Conservation (phyloP, 2,113 vertebrate species). For the Dendrocopos noguchii region DNA sequence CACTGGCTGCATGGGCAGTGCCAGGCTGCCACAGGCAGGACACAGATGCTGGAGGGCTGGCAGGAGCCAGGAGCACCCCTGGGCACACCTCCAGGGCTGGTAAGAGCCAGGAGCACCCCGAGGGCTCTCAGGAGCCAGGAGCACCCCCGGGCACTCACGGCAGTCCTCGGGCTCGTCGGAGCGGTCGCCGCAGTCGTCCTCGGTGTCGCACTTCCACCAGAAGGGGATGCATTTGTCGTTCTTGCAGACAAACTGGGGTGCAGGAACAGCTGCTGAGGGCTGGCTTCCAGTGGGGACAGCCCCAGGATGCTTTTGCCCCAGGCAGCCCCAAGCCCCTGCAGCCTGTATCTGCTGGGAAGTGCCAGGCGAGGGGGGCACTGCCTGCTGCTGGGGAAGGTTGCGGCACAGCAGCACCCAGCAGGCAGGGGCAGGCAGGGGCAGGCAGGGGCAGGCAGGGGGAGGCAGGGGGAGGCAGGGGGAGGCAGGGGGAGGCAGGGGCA, state of each 20-base stretch:
- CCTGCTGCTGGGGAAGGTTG: fast-evolving
- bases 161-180: slow-evolving; percentile 93
- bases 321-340: too few relatives aligned
- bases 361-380: neutral
- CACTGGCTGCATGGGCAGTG: neutral
- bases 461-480: neutral
- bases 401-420: neutral
- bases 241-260: slow-evolving; percentile 93
- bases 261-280: neutral
- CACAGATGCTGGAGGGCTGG: neutral
- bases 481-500: too few relatives aligned
- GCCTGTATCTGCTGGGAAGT: neutral
- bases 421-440: too few relatives aligned
- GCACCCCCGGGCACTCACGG: slow-evolving; percentile 81
- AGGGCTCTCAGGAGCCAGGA: too few relatives aligned
- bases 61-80: fast-evolving
- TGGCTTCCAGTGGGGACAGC: fast-evolving
- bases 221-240: slow-evolving; percentile 99
- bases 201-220: slow-evolving; percentile 99
- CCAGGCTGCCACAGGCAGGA: neutral
- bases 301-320: too few relatives aligned
- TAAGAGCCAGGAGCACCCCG: neutral
- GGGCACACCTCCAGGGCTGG: neutral
- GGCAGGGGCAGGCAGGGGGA: too few relatives aligned
- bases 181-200: slow-evolving; percentile 95